Evolutionary conservation across 2,888 invertebrate species (phyloP).

Genomic region (Heliconius sara): DNA sequence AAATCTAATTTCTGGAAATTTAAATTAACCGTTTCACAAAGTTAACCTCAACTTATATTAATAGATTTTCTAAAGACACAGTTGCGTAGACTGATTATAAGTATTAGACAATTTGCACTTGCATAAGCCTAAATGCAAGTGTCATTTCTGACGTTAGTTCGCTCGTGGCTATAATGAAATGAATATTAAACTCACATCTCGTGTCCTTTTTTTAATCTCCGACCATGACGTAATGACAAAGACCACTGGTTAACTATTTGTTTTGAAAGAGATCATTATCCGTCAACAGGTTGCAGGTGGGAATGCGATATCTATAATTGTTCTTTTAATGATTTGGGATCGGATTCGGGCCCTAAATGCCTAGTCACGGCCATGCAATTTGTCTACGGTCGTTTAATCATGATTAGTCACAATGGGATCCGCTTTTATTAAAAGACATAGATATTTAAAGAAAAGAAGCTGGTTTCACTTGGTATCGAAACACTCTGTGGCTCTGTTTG

Average conservation of each 20-base stretch:
- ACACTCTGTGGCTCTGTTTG: slow-evolving; percentile 32
- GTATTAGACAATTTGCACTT: slow-evolving; percentile 29
- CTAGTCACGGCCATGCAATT: slow-evolving; percentile 84
- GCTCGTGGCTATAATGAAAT: slow-evolving; percentile 34
- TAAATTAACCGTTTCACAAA: slow-evolving; percentile 21
- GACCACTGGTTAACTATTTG: slow-evolving; percentile 69
- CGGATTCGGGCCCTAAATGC: slow-evolving; percentile 75
- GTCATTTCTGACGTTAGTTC: slow-evolving; percentile 29
- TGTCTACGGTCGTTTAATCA: slow-evolving; percentile 84
- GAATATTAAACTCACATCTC: slow-evolving; percentile 37
- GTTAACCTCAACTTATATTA: slow-evolving; percentile 26
- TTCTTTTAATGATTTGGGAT: slow-evolving; percentile 83
- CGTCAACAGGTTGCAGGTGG: slow-evolving; percentile 81
- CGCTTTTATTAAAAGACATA: slow-evolving; percentile 77
- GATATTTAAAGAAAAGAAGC: slow-evolving; percentile 68
- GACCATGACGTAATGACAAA: slow-evolving; percentile 43
- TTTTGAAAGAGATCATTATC: slow-evolving; percentile 81
- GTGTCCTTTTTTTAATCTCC: slow-evolving; percentile 34
- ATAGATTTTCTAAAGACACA: not conserved
- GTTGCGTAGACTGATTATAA: slow-evolving; percentile 12
- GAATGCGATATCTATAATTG: slow-evolving; percentile 83
- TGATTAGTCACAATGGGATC: slow-evolving; percentile 83
- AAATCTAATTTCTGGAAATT: slow-evolving; percentile 23
- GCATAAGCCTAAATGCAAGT: slow-evolving; percentile 28
- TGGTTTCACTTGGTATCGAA: slow-evolving; percentile 57